These are phyloP conservation scores for Vidua chalybeata DNA, from an alignment of 2,113 vertebrate genomes.

Conservation along the genomic window DNA sequence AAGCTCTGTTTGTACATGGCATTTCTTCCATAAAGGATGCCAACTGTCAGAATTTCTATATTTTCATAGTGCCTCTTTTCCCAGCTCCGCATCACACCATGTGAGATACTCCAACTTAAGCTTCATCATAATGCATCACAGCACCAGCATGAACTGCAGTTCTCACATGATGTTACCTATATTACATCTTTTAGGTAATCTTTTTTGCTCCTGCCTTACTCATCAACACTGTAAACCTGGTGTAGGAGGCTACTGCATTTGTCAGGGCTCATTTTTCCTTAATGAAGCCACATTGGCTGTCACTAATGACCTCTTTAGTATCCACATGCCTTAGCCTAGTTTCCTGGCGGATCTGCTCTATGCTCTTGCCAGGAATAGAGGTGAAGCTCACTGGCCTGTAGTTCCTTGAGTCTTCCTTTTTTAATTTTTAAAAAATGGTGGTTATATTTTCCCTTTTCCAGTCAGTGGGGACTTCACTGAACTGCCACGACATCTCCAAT, in stretches of 20 bases:
- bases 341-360: neutral
- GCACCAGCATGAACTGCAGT: neutral
- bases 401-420: neutral
- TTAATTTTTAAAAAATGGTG: fast-evolving
- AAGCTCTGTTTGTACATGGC: neutral
- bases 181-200: neutral
- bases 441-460: neutral
- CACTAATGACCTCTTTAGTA: neutral
- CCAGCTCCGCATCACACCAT: neutral
- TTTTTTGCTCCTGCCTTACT: neutral
- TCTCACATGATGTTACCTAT: neutral
- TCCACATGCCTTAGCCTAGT: neutral
- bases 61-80: neutral
- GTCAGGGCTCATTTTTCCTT: neutral
- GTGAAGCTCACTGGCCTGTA: neutral
- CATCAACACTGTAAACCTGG: neutral
- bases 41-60: neutral
- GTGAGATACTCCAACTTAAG: neutral
- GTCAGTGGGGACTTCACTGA: neutral
- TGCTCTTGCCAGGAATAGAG: neutral
- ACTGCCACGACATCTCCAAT: neutral
- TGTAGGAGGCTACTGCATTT: neutral
- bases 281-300: neutral
- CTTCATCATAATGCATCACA: neutral
- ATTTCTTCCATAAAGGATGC: neutral